Percentiles rank a stretch among this genome's conserved stretches.
phyloP scores from a whole-genome alignment of 37 sponge, comb jelly and placozoan species.

The Beroe ovata region DNA sequence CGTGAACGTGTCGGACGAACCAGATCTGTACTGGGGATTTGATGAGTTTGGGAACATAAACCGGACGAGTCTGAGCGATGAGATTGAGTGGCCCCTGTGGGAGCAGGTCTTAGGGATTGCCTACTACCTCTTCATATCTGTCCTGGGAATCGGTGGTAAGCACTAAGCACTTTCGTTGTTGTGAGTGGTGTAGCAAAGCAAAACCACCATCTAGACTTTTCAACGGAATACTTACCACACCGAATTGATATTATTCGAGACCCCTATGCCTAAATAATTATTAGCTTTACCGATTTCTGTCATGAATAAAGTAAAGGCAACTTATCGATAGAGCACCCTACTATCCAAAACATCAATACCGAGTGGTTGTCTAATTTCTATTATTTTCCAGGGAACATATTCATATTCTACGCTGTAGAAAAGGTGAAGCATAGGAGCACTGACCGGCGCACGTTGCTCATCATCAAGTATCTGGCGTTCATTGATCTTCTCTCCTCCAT shows the following conservation, averaged over 20 bases:
- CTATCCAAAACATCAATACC: too few relatives aligned
- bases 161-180: too few relatives aligned
- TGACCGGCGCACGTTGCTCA: slow-evolving; percentile 8
- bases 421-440: not conserved
- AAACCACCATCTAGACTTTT: too few relatives aligned
- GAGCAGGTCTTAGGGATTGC: not conserved
- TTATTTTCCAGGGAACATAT: slow-evolving; percentile 1
- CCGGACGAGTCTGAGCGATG: not conserved
- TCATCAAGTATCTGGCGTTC: slow-evolving; percentile 31
- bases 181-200: too few relatives aligned
- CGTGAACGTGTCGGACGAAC: not conserved
- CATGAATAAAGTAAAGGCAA: too few relatives aligned
- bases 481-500: slow-evolving; percentile 29
- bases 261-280: too few relatives aligned
- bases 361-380: too few relatives aligned
- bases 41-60: slow-evolving; percentile 31
- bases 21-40: not conserved
- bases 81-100: not conserved
- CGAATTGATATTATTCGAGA: too few relatives aligned
- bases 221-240: too few relatives aligned
- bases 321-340: too few relatives aligned
- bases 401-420: not conserved
- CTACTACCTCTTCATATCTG: slow-evolving; percentile 20
- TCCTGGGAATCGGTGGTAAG: not conserved
- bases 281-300: too few relatives aligned